phyloP scores from a whole-genome alignment of 64 coral and sea anemone species.

The Acropora tenuis region DNA sequence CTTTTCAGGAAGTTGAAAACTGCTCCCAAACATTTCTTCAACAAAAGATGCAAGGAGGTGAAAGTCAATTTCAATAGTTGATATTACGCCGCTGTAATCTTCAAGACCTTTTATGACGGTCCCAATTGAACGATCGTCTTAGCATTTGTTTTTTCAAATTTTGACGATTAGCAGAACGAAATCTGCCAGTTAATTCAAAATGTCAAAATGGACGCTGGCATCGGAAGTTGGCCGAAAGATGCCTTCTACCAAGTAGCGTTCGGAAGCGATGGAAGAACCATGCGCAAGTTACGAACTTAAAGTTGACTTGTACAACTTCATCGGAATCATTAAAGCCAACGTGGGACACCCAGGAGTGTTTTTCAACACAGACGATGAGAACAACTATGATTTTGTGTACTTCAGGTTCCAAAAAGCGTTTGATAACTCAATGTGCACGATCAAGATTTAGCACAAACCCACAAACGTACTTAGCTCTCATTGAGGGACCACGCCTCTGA shows the following conservation, averaged over 20 bases:
- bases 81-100: too few relatives aligned
- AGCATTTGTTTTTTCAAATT: too few relatives aligned
- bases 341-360: constrained; percentile 18
- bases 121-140: too few relatives aligned
- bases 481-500: too few relatives aligned
- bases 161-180: too few relatives aligned
- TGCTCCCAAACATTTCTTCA: not conserved
- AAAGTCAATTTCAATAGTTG: too few relatives aligned
- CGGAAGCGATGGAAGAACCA: not conserved
- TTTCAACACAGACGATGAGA: constrained; percentile 27
- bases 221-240: constrained; percentile 21
- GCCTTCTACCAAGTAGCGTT: constrained; percentile 2
- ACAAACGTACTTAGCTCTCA: too few relatives aligned
- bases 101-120: too few relatives aligned
- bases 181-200: too few relatives aligned
- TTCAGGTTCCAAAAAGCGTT: constrained; percentile 15
- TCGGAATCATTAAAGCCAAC: not conserved
- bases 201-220: constrained; percentile 27
- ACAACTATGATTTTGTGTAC: constrained; percentile 47
- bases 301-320: constrained; percentile 30
- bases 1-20: constrained; percentile 36
- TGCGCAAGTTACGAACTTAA: constrained; percentile 6
- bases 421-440: not conserved
- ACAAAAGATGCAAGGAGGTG: constrained; percentile 18
- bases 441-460: not conserved